Base-by-base conservation (phyloP, 2,888 invertebrate genomes). In the Griposia aprilina region DNA sequence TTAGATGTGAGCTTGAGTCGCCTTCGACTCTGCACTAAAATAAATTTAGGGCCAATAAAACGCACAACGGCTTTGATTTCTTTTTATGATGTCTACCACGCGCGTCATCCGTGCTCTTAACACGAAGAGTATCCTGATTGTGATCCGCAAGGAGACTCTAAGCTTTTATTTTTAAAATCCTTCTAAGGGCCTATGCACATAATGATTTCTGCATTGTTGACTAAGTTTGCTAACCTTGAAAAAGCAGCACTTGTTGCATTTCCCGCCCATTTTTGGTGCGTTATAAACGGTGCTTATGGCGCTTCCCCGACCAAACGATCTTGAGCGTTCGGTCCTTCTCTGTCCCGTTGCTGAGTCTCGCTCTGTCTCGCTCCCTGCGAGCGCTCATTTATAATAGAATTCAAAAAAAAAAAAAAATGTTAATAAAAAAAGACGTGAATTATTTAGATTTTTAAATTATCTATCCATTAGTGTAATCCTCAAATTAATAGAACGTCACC, bases 31-130 rank as follows among this genome's bases (percentile, higher is more conserved):
- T 87, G 89, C 86, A 90, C 88, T 94, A 92, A 94, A 94, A 93
- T 90, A 92, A 93, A 93, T 94, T 94, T 93, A 94, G 90, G 89
- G 83, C 89, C 92, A 90, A 93, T 94, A 94, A 94, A 94, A 92
- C 90, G 84, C 86, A 91, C 92, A 92, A 94, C 91, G 84, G 92
- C 93, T 93, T 94, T 93, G 94, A 94, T 94, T 94, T 92, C 89
- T 90, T 93, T 93, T 94, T 94, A 94, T 93, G 93, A 91, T 91
- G 90, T 92, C 90, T 91, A 89, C 92, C 89, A 89, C 90, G 88
- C 90, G 91, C 93, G 93, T 92, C 92, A 91, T 90, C 77, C 85
- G 75, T 77, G 70, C 80, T 87, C 79, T 79, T 83, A 83, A 84
- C 69, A 75, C 74, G 76, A 55, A 50, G 57, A 73, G 75, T 83